Evolutionary conservation across 1,140 invertebrate genomes (phyloP), one percentile per base, ranked within the genome.

Genomic region (Riptortus pedestris): DNA sequence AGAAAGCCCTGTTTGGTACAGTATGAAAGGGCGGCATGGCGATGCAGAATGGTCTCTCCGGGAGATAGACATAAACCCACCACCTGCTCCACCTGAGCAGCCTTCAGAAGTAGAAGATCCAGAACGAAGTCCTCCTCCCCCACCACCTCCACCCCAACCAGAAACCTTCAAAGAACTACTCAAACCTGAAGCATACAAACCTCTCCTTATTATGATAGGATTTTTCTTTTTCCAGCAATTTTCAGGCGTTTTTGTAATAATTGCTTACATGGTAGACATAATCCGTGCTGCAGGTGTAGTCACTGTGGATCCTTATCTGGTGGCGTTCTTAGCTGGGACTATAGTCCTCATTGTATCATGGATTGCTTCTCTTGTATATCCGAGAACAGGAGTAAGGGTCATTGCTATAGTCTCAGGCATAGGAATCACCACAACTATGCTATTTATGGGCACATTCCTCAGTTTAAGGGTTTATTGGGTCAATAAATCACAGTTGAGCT

Each of bases 201-300:
- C 82, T 2, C 67, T 80, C 0, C 45, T 75, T 0, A 76, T 82
- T 9, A 73, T 82, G 3, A 45, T 78, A 0, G 48, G 75, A 2
- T 71, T 83, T 29, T 78, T 83, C 66, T 52, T 78, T 0, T 75
- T 81, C 9, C 82, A 84, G 71, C 81, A 84, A 70, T 69, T 81
- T 1, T 77, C 79, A 1, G 82, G 81, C 7, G 74, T 75, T 33
- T 83, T 86, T 71, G 81, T 82, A 0, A 75, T 88, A 1, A 83
- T 86, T 65, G 85, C 85, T 68, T 87, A 86, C 69, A 81, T 84
- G 2, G 79, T 84, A 2, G 78, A 81, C 11, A 77, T 82, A 61
- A 82, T 81, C 63, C 67, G 74, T 12, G 72, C 77, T 65, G 72
- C 79, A 20, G 77, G 77, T 2, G 76, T 76, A 0, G 71, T 80